Evolutionary conservation across 2,888 invertebrate genomes (phyloP), one percentile per base, ranked within the genome.

Genomic region (Chromoteleia sp.): DNA sequence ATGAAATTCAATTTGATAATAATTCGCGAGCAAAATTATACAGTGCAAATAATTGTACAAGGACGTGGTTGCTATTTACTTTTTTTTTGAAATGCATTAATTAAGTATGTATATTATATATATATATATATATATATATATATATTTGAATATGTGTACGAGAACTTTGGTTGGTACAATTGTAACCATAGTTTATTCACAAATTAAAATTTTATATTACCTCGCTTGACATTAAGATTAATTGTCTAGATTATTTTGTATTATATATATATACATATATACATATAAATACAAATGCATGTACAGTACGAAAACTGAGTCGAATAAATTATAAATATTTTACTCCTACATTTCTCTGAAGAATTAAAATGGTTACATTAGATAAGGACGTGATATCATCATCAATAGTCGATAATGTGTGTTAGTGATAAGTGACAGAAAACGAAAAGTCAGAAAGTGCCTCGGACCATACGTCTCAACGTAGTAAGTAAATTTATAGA

Each of bases 401-500:
- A 4, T n/a, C n/a, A n/a, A n/a, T 25, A 12, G 14, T 12, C 52
- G 39, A 56, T 58, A 45, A 33, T 39, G 33, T 43, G 61, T 45
- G 54, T 50, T 21, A 36, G 61, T 74, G 61, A 63, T 45, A 63
- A 74, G 74, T 63, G 61, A 63, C 8, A 71, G 45, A 74, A 56
- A 54, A 74, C 74, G 74, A 36, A 39, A 63, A 63, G 14, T 61
- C 77, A 54, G 76, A 86, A 84, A 65, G 59, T 63, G 84, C 87
- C 86, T 86, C 87, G 89, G 86, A 87, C 86, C 43, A 84, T 75
- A 59, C 88, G 88, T 63, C 83, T 89, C 45, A 85, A 63, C 79
- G 86, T 89, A 67, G 89, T 89, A 86, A 89, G 89, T 89, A 86
- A 56, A 17, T 56, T 29, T 50, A 39, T 29, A 39, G 79, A 39